Evolutionary conservation across 2,113 vertebrate species (phyloP).

Genomic region (Charina bottae): DNA sequence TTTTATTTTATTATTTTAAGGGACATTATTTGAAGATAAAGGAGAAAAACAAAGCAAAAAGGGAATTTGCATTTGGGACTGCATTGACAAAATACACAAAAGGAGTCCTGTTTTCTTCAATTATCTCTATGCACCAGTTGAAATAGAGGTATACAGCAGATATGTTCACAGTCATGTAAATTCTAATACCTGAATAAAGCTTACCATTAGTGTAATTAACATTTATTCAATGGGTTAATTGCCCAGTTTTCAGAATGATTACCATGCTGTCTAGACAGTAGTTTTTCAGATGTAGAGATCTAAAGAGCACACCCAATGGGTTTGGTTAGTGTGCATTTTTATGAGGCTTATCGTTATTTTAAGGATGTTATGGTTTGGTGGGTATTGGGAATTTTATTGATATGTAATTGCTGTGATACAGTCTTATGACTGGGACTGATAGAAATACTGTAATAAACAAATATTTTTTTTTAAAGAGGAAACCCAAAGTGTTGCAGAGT

Average conservation of each 20-base stretch:
- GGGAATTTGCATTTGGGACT: conserved; percentile 97
- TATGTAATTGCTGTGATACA: background rate
- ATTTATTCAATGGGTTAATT: background rate
- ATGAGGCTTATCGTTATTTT: background rate
- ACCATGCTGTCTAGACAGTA: background rate
- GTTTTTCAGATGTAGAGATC: background rate
- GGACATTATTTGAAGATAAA: conserved; percentile 95
- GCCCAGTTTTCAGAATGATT: background rate
- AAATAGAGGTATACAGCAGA: conserved; percentile 76
- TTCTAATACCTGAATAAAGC: conserved; percentile 42
- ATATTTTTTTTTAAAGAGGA: background rate
- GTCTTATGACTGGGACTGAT: background rate
- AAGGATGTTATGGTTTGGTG: background rate
- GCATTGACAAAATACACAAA: conserved; percentile 90
- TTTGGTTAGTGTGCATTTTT: background rate
- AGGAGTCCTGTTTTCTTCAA: conserved; percentile 95
- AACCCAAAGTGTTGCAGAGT: background rate
- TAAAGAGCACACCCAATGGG: background rate
- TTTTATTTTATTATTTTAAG: conserved; percentile 65
- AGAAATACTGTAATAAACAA: background rate
- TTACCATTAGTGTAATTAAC: conserved; percentile 13
- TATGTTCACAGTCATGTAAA: conserved; percentile 20
- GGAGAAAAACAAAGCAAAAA: conserved; percentile 90
- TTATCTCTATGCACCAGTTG: conserved; percentile 89
- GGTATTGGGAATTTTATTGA: background rate